Evolutionary conservation across 2,888 invertebrate genomes (phyloP).

Genomic region (Drosophila cognata): DNA sequence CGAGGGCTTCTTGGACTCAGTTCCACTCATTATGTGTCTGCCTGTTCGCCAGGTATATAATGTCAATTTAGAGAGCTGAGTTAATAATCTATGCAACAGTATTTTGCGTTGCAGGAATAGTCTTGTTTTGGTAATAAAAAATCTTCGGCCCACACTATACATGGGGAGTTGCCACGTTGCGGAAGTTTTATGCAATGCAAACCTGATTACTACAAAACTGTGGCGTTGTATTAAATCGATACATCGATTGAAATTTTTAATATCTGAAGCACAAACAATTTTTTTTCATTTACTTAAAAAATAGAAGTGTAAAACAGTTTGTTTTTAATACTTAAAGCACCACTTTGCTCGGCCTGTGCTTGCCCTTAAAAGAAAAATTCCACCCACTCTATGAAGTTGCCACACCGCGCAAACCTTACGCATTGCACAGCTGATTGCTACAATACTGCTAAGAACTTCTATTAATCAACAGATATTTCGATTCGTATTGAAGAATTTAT

Average conservation of each 20-base stretch:
- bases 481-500: not conserved
- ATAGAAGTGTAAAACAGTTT: not conserved
- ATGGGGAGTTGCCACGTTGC: slow-evolving; percentile 37
- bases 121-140: slow-evolving; percentile 31
- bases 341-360: not conserved
- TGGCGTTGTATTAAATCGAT: not conserved
- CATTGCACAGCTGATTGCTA: not conserved
- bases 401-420: not conserved
- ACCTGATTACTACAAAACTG: slow-evolving; percentile 26
- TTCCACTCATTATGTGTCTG: slow-evolving; percentile 30
- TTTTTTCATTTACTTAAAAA: not conserved
- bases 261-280: not conserved
- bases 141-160: slow-evolving; percentile 1
- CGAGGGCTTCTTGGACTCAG: slow-evolving; percentile 5
- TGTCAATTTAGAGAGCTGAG: not conserved
- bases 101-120: slow-evolving; percentile 11
- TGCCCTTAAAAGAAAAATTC: not conserved
- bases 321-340: not conserved
- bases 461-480: not conserved
- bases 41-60: not conserved
- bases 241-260: not conserved
- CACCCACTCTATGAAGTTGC: not conserved
- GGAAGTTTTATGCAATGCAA: not conserved
- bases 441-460: not conserved
- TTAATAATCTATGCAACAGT: slow-evolving; percentile 4